These are phyloP conservation scores for Melipona beecheii DNA, from an alignment of 2,888 invertebrate species.

Conservation along the genomic window DNA sequence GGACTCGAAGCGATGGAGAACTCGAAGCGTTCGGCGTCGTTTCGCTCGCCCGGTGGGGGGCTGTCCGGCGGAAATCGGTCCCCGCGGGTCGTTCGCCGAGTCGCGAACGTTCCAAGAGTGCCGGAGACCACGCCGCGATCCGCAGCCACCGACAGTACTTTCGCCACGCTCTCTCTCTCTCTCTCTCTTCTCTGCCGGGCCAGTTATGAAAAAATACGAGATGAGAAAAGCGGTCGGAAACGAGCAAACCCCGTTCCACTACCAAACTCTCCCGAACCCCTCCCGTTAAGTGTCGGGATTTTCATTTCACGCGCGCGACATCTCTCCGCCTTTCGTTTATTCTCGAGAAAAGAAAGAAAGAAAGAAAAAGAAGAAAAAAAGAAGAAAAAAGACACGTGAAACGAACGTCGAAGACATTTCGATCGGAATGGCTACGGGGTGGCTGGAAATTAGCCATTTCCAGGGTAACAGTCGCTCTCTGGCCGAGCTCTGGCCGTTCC, in stretches of 20 bases:
- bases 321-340: neutral
- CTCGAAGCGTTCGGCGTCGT: too few species aligned
- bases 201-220: conserved; percentile 76
- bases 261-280: too few species aligned
- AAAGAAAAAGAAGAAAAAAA: too few species aligned
- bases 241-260: conserved; percentile 15
- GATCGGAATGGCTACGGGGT: conserved; percentile 24
- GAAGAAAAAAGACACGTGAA: neutral
- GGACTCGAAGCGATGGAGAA: neutral
- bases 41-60: too few species aligned
- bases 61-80: neutral
- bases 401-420: neutral
- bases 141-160: conserved; percentile 59
- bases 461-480: conserved; percentile 72
- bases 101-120: too few species aligned
- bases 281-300: conserved; percentile 61
- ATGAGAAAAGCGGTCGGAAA: conserved; percentile 65
- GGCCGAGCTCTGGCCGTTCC: conserved; percentile 60
- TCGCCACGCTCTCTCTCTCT: conserved; percentile 28
- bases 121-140: neutral
- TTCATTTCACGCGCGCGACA: conserved; percentile 5
- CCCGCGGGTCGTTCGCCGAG: neutral
- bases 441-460: conserved; percentile 75
- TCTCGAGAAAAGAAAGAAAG: too few species aligned
- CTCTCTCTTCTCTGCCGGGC: conserved; percentile 33